phyloP scores from a whole-genome alignment of 2,797 vertebrate genomes.

The Tolypeutes matacus region DNA sequence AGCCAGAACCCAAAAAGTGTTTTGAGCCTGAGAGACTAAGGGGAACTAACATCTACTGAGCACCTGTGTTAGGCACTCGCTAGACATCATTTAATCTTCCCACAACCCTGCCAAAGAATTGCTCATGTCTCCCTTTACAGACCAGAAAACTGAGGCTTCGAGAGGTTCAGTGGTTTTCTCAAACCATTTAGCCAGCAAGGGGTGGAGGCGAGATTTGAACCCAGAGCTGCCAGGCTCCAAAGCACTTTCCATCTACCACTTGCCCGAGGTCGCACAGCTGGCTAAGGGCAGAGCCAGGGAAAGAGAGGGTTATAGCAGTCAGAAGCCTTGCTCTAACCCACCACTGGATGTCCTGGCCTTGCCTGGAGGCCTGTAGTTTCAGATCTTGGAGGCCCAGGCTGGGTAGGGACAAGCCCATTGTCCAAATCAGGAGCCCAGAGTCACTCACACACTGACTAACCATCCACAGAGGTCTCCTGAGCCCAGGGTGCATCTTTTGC shows the following conservation, averaged over 20 bases:
- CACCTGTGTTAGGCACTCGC: background rate
- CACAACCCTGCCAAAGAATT: background rate
- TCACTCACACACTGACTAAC: background rate
- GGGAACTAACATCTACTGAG: background rate
- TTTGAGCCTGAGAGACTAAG: background rate
- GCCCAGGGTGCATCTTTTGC: conserved; percentile 74
- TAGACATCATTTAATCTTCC: background rate
- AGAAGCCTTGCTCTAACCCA: background rate
- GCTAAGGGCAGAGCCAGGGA: background rate
- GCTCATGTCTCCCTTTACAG: background rate
- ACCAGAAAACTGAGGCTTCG: background rate
- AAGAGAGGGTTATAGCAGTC: background rate
- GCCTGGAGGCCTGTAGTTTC: background rate
- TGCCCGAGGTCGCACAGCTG: background rate
- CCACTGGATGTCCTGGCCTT: background rate
- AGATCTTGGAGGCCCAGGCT: background rate
- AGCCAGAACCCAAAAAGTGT: background rate
- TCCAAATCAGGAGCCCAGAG: background rate
- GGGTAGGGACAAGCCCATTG: too few species aligned
- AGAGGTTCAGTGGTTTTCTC: background rate
- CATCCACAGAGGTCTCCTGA: conserved; percentile 68
- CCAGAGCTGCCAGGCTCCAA: background rate
- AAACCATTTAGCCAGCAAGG: background rate
- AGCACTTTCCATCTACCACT: background rate
- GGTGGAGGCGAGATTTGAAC: background rate